Base-by-base conservation (phyloP, 2,797 vertebrate genomes). In the Pampus argenteus region DNA sequence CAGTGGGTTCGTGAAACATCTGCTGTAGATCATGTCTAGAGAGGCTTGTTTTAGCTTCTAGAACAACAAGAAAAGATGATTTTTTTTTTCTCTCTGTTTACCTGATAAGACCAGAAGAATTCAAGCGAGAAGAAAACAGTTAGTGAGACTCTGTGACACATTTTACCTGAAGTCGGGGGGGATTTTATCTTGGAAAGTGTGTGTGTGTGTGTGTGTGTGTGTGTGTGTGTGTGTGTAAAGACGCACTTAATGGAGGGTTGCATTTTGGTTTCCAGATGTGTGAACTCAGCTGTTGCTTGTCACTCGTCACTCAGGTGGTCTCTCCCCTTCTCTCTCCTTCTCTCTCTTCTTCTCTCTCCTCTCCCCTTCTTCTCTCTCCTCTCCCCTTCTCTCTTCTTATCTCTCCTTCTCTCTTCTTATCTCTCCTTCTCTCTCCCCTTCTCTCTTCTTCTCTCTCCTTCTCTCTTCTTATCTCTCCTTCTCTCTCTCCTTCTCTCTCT, bases 241-340 rank as follows among this genome's bases (percentile, higher is more conserved):
- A 84, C 88, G 86, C 83, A 48, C 69, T 44, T 83, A 86, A 84
- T 78, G 81, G 73, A 67, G 63, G 77, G 77, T 68, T 82, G 63
- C 83, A 40, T 83, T 83, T 90, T 74, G 49, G 74, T 87, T 89
- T 95, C 95, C 95, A 96, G 95, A 96, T 96, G 95, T 95, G 94
- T 93, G 91, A 90, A 89, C 93, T 96, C 95, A 96, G 95, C 94
- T 96, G 95, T 92, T 95, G 92, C 92, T 86, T 95, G 95, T 96
- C 95, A 95, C 93, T 95, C 94, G 95, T 96, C 95, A 95, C 93
- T 95, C 94, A 91, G 94, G 94, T 95, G 94, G 94, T 93, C 88
- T 78, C 78, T 73, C 66, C 57, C 75, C 71, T 76, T 74, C 45
- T 42, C 31, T 26, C 20, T 61, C 18, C 45, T 31, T 34, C 7